Evolutionary conservation across 2,113 vertebrate genomes (phyloP).

Genomic region (Pteronura brasiliensis): DNA sequence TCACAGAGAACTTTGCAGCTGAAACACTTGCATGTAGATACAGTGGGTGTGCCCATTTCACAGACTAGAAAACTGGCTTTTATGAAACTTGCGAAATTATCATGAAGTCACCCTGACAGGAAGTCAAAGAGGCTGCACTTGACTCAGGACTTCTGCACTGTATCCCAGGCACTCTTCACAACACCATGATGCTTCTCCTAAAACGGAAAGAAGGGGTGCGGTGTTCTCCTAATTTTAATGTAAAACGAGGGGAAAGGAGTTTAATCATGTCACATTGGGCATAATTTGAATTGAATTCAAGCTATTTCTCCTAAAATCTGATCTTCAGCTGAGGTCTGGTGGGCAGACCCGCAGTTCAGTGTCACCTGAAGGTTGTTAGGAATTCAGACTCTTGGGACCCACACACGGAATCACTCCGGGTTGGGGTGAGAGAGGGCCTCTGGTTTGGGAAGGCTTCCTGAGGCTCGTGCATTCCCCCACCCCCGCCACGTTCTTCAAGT

Average conservation of each 20-base stretch:
- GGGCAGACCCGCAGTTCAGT: background rate
- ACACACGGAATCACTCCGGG: fast-evolving
- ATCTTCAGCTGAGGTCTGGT: background rate
- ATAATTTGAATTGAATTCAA: background rate
- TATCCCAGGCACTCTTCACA: background rate
- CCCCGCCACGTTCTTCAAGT: fast-evolving
- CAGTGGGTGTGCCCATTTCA: background rate
- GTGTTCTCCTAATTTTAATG: background rate
- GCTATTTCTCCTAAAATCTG: background rate
- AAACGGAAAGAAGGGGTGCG: background rate
- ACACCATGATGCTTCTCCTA: background rate
- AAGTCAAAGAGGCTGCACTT: background rate
- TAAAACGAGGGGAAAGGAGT: background rate
- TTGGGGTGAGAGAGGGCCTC: background rate
- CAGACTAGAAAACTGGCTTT: background rate
- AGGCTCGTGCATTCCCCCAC: fast-evolving
- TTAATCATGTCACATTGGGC: too few relatives aligned
- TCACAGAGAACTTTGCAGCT: background rate
- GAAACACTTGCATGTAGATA: too few relatives aligned
- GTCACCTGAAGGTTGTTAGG: background rate
- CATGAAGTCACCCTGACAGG: background rate
- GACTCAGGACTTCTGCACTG: background rate
- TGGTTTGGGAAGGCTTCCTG: background rate
- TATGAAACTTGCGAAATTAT: background rate
- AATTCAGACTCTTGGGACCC: background rate